Evolutionary conservation across 2,797 vertebrate species (phyloP).

Genomic region (Bradypodion ventrale): DNA sequence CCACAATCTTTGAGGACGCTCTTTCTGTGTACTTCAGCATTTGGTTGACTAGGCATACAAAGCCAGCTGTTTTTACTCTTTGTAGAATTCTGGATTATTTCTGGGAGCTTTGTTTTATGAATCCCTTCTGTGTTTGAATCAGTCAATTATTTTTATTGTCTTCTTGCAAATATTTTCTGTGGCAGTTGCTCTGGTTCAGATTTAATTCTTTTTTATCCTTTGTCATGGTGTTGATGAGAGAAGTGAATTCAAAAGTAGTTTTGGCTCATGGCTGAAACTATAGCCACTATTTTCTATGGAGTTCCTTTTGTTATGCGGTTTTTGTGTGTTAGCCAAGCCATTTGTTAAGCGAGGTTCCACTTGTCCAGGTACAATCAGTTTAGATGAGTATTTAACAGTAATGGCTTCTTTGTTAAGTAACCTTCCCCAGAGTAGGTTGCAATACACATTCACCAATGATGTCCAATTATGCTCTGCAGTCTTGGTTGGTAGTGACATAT

Average conservation of each 20-base stretch:
- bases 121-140: neutral
- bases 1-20: no score
- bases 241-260: neutral
- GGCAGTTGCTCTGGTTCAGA: neutral
- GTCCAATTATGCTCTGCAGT: neutral
- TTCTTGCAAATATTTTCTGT: neutral
- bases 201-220: neutral
- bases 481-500: neutral
- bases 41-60: neutral
- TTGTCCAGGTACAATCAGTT: neutral
- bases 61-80: neutral
- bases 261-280: neutral
- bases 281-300: no score
- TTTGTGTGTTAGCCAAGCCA: no score
- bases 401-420: constrained; percentile 20
- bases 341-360: no score
- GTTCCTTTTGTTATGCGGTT: no score
- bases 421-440: constrained; percentile 34
- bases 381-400: constrained; percentile 28
- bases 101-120: neutral
- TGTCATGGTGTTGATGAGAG: neutral
- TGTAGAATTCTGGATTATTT: neutral
- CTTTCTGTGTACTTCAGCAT: no score
- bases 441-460: constrained; percentile 5
- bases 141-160: neutral